phyloP scores from a whole-genome alignment of 2,888 invertebrate species.

The Hydropsyche betteni region DNA sequence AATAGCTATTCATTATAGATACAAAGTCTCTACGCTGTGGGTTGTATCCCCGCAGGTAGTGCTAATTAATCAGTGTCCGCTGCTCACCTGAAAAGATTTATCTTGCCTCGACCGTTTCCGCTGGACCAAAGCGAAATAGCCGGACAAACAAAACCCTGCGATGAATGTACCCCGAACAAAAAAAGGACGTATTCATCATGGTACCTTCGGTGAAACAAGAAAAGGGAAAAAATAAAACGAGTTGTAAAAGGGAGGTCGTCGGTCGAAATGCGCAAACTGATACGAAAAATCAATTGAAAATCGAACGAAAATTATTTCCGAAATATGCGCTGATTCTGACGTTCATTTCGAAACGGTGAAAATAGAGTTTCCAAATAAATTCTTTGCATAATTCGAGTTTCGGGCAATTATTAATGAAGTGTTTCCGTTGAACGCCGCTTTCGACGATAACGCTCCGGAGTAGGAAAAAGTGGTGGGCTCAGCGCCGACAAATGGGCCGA shows the following conservation, averaged over 20 bases:
- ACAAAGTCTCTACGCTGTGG: conserved; percentile 31
- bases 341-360: background rate
- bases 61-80: conserved; percentile 44
- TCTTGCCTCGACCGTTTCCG: conserved; percentile 36
- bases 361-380: conserved; percentile 1
- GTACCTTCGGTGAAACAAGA: conserved; percentile 26
- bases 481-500: conserved; percentile 34
- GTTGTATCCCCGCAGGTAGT: conserved; percentile 36
- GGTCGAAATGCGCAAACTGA: background rate
- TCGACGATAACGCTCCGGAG: conserved; percentile 9
- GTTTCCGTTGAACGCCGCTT: conserved; percentile 11
- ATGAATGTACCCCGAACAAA: conserved; percentile 24
- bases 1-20: conserved; percentile 41
- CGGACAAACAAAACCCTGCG: conserved; percentile 38
- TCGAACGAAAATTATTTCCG: background rate
- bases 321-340: background rate
- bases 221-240: conserved; percentile 7
- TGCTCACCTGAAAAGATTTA: conserved; percentile 43
- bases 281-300: background rate
- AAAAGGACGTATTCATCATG: conserved; percentile 28
- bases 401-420: conserved; percentile 29
- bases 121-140: conserved; percentile 37
- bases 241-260: too few species aligned
- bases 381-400: conserved; percentile 24
- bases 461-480: conserved; percentile 9